A percentile compares a stretch with the other conserved stretches of the same genome.
These are phyloP conservation scores for Etheostoma nigrum DNA, from an alignment of 2,797 vertebrate species.

Conservation along the genomic window DNA sequence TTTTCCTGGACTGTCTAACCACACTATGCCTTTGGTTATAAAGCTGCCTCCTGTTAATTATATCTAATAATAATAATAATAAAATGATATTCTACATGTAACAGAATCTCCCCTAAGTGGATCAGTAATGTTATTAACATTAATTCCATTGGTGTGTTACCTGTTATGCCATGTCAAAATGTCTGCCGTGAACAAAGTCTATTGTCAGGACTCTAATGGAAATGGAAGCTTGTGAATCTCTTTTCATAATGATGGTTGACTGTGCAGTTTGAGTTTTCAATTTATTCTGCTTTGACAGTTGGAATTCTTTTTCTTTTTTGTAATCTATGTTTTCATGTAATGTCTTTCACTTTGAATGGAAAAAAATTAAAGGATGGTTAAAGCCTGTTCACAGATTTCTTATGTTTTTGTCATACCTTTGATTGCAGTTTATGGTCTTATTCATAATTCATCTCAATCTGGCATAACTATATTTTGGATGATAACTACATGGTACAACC, in stretches of 20 bases:
- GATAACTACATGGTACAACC: not conserved
- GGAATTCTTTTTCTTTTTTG: not conserved
- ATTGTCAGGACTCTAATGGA: not conserved
- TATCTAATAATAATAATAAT: too few relatives aligned
- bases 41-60: not conserved
- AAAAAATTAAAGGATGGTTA: not conserved
- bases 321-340: not conserved
- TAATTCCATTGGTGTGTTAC: not conserved
- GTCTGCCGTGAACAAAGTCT: not conserved
- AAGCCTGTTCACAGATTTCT: not conserved
- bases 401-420: too few relatives aligned
- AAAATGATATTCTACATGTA: not conserved
- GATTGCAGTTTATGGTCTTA: not conserved
- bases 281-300: not conserved
- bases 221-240: not conserved
- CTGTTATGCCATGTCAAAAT: not conserved
- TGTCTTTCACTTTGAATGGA: not conserved
- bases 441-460: not conserved
- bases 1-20: not conserved
- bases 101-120: not conserved
- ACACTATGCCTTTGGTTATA: not conserved
- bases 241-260: slow-evolving; percentile 4
- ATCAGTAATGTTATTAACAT: not conserved
- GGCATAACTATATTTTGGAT: not conserved
- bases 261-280: not conserved